phyloP scores from a whole-genome alignment of 2,113 vertebrate species.

The Nycticorax nycticorax region DNA sequence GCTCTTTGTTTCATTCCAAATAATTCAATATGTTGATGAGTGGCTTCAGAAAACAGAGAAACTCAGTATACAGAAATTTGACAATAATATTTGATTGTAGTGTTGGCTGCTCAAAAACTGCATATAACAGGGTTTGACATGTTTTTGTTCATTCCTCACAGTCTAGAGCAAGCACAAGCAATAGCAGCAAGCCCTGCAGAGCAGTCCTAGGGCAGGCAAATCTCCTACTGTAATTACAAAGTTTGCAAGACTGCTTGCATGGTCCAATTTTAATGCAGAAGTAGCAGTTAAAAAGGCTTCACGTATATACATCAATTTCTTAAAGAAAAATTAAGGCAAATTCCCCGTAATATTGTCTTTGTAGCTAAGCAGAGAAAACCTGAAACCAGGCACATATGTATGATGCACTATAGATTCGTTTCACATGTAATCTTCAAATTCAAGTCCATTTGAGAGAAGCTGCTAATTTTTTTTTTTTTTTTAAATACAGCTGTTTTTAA shows the following conservation, averaged over 20 bases:
- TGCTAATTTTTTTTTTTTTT: background rate
- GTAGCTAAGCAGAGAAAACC: background rate
- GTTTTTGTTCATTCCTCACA: background rate
- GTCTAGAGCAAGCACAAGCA: background rate
- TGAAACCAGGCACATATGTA: background rate
- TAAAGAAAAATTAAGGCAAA: background rate
- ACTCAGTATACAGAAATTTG: background rate
- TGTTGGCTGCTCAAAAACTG: background rate
- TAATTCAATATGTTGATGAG: background rate
- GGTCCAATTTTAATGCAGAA: background rate
- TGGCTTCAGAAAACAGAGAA: background rate
- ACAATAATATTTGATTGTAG: background rate
- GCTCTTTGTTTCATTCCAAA: background rate
- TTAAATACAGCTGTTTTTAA: background rate
- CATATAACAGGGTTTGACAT: background rate
- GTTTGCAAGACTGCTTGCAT: background rate
- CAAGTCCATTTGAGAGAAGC: background rate
- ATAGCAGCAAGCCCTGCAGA: background rate
- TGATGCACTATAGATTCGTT: background rate
- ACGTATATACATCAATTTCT: background rate
- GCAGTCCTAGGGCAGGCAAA: background rate
- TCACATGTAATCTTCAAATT: background rate
- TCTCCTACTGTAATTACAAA: background rate
- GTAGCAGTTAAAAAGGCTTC: background rate
- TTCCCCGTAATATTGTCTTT: background rate